Conservation (phyloP, 2,888 invertebrate species). For the Leptinotarsa rubiginosa region DNA sequence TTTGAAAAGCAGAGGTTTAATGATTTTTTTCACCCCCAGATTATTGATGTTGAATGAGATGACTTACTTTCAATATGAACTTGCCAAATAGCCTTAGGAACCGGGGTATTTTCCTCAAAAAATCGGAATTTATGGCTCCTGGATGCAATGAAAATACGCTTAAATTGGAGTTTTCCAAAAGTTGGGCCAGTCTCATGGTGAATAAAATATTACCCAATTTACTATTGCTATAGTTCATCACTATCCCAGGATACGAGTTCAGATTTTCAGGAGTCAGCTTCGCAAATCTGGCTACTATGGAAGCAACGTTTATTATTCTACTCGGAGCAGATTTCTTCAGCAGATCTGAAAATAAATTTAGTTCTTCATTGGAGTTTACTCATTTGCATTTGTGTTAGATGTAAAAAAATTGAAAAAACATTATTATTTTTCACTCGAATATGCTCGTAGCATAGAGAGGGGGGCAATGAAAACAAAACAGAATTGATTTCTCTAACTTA, state of each 20-base stretch:
- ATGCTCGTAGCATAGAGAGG: too few species aligned
- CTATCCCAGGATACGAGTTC: neutral
- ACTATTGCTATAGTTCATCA: conserved; percentile 44
- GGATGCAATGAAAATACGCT: conserved; percentile 56
- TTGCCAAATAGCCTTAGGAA: too few species aligned
- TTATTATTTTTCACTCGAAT: too few species aligned
- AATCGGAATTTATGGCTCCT: conserved; percentile 49
- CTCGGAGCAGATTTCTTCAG: conserved; percentile 1
- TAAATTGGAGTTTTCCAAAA: conserved; percentile 48
- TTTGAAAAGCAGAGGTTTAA: too few species aligned
- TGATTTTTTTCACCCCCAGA: too few species aligned
- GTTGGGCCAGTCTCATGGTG: conserved; percentile 51
- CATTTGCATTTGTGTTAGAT: too few species aligned
- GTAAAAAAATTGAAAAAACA: too few species aligned
- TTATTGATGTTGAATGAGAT: too few species aligned
- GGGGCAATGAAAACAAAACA: too few species aligned
- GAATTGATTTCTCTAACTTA: too few species aligned
- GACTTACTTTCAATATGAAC: neutral
- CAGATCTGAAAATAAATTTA: neutral
- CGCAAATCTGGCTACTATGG: neutral
- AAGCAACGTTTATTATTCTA: conserved; percentile 10
- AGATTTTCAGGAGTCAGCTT: conserved; percentile 10
- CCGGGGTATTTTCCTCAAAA: conserved; percentile 35
- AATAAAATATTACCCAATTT: conserved; percentile 57
- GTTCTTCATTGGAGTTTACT: neutral